Evolutionary conservation across 2,797 vertebrate genomes (phyloP).

Genomic region (Mallotus villosus): DNA sequence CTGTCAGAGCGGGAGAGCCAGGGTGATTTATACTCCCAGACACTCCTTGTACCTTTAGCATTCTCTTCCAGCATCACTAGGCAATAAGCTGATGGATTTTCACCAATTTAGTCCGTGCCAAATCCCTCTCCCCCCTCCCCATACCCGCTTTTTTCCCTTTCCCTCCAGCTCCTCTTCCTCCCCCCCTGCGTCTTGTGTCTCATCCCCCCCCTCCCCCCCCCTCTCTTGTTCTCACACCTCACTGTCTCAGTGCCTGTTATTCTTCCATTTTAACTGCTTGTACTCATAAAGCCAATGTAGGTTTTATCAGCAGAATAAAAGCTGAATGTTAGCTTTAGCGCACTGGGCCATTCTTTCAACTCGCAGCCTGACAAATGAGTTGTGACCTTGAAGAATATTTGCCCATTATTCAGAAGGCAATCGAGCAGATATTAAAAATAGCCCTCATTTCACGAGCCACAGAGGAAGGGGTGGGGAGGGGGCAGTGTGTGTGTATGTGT

Average conservation of each 20-base stretch:
- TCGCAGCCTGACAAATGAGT: conserved; percentile 77
- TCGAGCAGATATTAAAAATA: conserved; percentile 81
- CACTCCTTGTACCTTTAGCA: conserved; percentile 66
- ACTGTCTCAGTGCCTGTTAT: conserved; percentile 50
- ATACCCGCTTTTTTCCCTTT: background rate
- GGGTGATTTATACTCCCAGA: conserved; percentile 65
- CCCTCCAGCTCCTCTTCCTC: conserved; percentile 15
- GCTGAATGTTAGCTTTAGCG: conserved; percentile 68
- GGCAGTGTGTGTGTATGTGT: conserved; percentile 14
- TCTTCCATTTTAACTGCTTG: conserved; percentile 62
- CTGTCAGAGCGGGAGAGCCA: conserved; percentile 60
- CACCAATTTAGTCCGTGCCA: conserved; percentile 40
- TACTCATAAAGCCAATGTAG: conserved; percentile 63
- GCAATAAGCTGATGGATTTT: conserved; percentile 71
- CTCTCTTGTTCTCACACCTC: background rate
- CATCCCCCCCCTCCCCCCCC: conserved; percentile 13
- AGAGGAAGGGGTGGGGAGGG: conserved; percentile 36
- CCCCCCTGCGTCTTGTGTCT: conserved; percentile 39
- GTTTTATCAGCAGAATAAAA: conserved; percentile 72
- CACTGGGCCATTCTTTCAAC: conserved; percentile 68
- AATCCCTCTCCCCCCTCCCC: conserved; percentile 31
- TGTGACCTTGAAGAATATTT: conserved; percentile 79
- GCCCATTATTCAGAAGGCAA: conserved; percentile 76
- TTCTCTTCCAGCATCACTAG: conserved; percentile 61
- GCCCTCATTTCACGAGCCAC: conserved; percentile 72